Conservation (phyloP, 2,113 vertebrate genomes). For the Bambusicola thoracicus region DNA sequence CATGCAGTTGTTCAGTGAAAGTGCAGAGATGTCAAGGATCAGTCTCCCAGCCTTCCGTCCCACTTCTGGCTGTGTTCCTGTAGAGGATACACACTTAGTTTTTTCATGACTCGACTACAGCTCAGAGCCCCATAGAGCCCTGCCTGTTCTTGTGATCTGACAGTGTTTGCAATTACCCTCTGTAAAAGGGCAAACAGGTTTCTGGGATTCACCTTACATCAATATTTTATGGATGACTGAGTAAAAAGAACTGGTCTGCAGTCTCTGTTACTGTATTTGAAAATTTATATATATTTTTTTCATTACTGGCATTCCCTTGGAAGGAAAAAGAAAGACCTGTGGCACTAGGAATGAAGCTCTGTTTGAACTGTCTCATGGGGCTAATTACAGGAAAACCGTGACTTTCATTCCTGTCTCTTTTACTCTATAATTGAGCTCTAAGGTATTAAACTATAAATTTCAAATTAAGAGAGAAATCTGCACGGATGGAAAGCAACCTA, state of each 20-base stretch:
- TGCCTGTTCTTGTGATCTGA: background rate
- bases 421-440: background rate
- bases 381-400: slow-evolving; percentile 13
- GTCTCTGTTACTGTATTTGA: background rate
- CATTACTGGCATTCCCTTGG: background rate
- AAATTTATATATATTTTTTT: background rate
- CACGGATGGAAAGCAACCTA: background rate
- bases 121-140: background rate
- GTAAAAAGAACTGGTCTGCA: background rate
- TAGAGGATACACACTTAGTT: background rate
- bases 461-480: background rate
- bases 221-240: background rate
- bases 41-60: background rate
- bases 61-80: background rate
- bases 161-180: background rate
- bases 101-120: background rate
- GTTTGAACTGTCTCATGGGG: background rate
- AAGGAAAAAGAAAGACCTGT: background rate
- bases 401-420: slow-evolving; percentile 36
- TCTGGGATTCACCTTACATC: background rate
- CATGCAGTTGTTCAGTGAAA: background rate
- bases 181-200: background rate
- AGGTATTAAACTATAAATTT: slow-evolving; percentile 37
- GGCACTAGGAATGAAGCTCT: background rate
- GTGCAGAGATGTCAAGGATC: background rate